Evolutionary conservation across 2,113 vertebrate species (phyloP).

Genomic region (Sapajus apella): DNA sequence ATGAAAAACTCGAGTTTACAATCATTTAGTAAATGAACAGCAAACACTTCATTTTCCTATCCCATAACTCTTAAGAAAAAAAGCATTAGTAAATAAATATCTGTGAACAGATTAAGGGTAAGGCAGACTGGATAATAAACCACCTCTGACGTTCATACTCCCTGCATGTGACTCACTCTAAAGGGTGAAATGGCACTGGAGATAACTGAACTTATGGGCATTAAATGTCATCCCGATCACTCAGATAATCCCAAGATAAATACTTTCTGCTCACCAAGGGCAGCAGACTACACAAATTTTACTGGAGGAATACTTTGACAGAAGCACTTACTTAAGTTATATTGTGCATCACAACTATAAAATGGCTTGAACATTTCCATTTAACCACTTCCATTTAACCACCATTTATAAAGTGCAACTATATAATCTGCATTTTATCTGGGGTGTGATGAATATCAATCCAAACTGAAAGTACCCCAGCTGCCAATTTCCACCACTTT

Average conservation of each 20-base stretch:
- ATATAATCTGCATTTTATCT: constrained; percentile 79
- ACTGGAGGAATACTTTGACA: constrained; percentile 83
- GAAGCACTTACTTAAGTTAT: constrained; percentile 84
- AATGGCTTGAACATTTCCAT: constrained; percentile 88
- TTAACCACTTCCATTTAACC: constrained; percentile 85
- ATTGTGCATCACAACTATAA: constrained; percentile 85
- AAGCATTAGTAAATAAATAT: constrained; percentile 88
- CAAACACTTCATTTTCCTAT: constrained; percentile 85
- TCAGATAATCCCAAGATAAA: constrained; percentile 83
- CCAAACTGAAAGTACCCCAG: constrained; percentile 63
- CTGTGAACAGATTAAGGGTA: constrained; percentile 87
- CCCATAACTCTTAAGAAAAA: constrained; percentile 85
- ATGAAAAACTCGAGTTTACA: constrained; percentile 90
- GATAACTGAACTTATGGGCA: constrained; percentile 77
- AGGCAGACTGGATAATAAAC: constrained; percentile 87
- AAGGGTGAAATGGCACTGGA: constrained; percentile 82
- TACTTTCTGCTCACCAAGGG: constrained; percentile 83
- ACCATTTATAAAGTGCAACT: constrained; percentile 89
- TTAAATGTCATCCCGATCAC: constrained; percentile 79
- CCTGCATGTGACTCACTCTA: constrained; percentile 82
- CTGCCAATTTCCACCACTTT: constrained; percentile 68
- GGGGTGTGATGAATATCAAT: constrained; percentile 27
- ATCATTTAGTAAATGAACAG: constrained; percentile 88
- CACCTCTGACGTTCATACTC: constrained; percentile 81
- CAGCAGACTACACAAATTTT: constrained; percentile 77